Percentiles rank a stretch among this genome's conserved stretches.
Conservation (phyloP, 2,113 vertebrate species). For the Cyprinodon brontotheroides region DNA sequence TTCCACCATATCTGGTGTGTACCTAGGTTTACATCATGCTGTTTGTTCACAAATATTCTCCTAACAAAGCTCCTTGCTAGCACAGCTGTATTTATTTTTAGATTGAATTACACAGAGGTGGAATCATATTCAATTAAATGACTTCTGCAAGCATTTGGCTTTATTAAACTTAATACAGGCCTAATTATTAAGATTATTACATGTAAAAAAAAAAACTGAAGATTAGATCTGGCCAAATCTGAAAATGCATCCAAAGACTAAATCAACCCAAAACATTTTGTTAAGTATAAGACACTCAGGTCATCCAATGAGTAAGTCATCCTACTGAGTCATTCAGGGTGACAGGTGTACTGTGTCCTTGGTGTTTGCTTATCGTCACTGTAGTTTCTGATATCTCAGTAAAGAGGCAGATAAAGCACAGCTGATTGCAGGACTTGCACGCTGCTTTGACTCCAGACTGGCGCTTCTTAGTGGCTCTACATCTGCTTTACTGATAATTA, state of each 20-base stretch:
- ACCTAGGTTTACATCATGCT: no score
- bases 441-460: slow-evolving; percentile 43
- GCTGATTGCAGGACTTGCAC: slow-evolving; percentile 57
- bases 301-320: not conserved
- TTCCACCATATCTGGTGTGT: no score
- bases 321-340: slow-evolving; percentile 1
- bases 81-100: no score
- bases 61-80: no score
- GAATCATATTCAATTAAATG: no score
- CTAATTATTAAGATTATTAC: no score
- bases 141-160: no score
- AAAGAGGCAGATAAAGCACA: slow-evolving; percentile 30
- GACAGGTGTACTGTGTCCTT: not conserved
- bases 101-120: no score
- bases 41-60: no score
- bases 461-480: slow-evolving; percentile 51
- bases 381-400: slow-evolving; percentile 51
- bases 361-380: slow-evolving; percentile 58
- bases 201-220: no score
- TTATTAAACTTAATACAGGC: no score
- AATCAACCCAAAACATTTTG: not conserved
- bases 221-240: no score
- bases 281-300: not conserved
- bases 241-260: not conserved
- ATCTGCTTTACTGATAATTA: slow-evolving; percentile 41